Evolutionary conservation across 2,888 invertebrate genomes (phyloP), one percentile per base, ranked within the genome.

Genomic region (Bimastos eiseni): DNA sequence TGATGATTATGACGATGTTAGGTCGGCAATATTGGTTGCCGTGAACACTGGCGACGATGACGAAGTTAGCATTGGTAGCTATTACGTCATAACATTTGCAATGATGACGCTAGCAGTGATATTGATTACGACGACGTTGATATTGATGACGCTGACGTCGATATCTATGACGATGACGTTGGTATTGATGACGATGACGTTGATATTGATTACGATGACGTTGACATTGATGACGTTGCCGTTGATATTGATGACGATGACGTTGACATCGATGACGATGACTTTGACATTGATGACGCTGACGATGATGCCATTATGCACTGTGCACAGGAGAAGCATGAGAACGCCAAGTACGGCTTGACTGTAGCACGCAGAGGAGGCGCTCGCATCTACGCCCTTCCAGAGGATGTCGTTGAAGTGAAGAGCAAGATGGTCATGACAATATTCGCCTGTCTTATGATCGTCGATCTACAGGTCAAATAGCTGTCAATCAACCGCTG

Each of bases 391-490:
- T 99, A 99, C 96, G 99, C 99, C 19, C 96, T 99, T 91, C 99
- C 99, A n/a, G 99, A 99, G 95, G 99, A 99, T 96, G 99, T 99
- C 94, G 97, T 98, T 83, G 99, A 99, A 96, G 97, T 98, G 36
- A 99, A 99, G 95, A 98, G 97, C 91, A 99, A 99, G 96, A 98
- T 99, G 98, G 97, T 99, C 91, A 98, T 99, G 99, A 99, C 99
- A 8, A 98, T 99, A 93, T 99, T 99, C 96, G 99, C 99, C 49
- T 99, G 99, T 95, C 96, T 99, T 94, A 99, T 99, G 99, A 98
- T 98, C 49, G 96, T 98, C 94, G 98, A 98, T 96, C 91, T 89
- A 84, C 91, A 91, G 91, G 83, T 90, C 49, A 89, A 90, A 0
- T 70, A 89, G 90, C 41, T 83, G 36, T 19, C 83, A 24, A 34